Percentiles rank a stretch among this genome's conserved stretches.
These are phyloP conservation scores for Gavia stellata DNA, from an alignment of 2,113 vertebrate species.

Conservation along the genomic window DNA sequence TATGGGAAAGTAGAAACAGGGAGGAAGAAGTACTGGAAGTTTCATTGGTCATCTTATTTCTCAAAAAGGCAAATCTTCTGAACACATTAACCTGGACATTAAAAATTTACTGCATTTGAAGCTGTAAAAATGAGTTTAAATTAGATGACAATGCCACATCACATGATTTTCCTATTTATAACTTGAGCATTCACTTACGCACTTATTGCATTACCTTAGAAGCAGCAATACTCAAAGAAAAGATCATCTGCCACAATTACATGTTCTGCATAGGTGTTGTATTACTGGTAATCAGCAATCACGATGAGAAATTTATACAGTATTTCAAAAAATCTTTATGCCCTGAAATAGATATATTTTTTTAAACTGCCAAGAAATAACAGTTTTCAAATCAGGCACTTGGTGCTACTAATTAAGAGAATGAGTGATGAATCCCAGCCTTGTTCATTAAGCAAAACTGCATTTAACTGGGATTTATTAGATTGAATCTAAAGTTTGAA, in stretches of 20 bases:
- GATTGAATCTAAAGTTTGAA: slow-evolving; percentile 8
- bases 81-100: neutral
- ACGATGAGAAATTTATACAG: neutral
- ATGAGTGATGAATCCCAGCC: slow-evolving; percentile 49
- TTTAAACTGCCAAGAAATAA: slow-evolving; percentile 2
- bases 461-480: slow-evolving; percentile 48
- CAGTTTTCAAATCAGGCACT: slow-evolving; percentile 33
- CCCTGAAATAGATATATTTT: neutral
- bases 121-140: neutral
- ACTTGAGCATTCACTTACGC: neutral
- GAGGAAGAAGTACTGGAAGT: neutral
- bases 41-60: neutral
- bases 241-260: neutral
- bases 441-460: slow-evolving; percentile 47
- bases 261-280: neutral
- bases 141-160: neutral
- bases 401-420: slow-evolving; percentile 58
- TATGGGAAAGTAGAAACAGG: neutral
- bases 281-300: neutral
- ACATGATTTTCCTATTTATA: neutral
- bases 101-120: neutral
- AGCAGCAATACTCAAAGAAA: neutral
- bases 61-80: neutral
- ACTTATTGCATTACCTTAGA: neutral
- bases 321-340: neutral